A percentile compares a stretch with the other conserved stretches of the same genome.
phyloP scores from a whole-genome alignment of 2,888 invertebrate genomes.

The Polyommatus icarus region DNA sequence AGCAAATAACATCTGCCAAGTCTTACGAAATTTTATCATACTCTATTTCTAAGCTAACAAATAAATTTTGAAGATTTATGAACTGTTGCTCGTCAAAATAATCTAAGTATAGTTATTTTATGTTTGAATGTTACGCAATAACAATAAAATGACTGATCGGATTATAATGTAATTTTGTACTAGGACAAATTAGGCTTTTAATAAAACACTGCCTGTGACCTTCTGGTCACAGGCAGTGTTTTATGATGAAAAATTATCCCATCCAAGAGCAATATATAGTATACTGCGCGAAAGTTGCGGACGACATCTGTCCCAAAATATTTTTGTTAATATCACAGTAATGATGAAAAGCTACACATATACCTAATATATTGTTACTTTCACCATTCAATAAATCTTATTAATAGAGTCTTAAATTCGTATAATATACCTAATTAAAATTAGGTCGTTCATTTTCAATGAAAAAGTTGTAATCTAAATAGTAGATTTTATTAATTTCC shows the following conservation, averaged over 20 bases:
- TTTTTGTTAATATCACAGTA: too few species aligned
- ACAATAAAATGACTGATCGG: too few species aligned
- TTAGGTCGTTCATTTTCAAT: neutral
- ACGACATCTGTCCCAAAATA: neutral
- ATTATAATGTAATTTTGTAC: too few species aligned
- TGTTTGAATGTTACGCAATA: neutral
- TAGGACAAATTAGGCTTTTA: too few species aligned
- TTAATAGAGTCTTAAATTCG: neutral
- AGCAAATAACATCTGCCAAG: constrained; percentile 46
- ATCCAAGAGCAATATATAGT: too few species aligned
- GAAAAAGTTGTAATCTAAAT: neutral
- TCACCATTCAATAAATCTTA: neutral
- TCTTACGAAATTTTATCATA: constrained; percentile 30
- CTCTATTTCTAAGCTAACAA: constrained; percentile 23
- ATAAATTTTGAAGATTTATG: neutral
- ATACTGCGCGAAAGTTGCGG: neutral
- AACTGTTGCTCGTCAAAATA: neutral
- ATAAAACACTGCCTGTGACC: too few species aligned
- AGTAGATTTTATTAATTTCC: neutral
- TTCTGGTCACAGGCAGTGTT: too few species aligned
- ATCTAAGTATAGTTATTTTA: neutral
- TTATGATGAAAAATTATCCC: too few species aligned
- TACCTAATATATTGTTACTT: neutral
- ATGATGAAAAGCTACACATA: too few species aligned
- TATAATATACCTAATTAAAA: neutral